These are phyloP conservation scores for Rutpela maculata DNA, from an alignment of 2,888 invertebrate species.

Conservation along the genomic window DNA sequence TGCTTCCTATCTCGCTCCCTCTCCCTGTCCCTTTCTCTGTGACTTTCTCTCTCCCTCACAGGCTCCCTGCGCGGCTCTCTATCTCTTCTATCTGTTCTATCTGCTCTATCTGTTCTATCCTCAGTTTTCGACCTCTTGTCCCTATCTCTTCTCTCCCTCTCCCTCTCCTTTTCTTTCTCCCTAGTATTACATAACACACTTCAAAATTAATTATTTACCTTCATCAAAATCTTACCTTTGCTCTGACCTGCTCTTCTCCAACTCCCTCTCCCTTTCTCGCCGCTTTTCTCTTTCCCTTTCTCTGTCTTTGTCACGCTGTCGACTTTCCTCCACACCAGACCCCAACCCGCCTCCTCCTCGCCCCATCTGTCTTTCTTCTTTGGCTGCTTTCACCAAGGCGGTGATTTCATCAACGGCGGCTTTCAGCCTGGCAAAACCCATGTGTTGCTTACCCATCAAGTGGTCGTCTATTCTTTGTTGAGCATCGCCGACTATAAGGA, in stretches of 20 bases:
- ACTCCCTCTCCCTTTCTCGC: conserved; percentile 58
- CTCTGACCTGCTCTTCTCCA: conserved; percentile 60
- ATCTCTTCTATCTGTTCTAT: conserved; percentile 59
- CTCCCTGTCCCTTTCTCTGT: conserved; percentile 65
- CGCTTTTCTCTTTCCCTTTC: conserved; percentile 56
- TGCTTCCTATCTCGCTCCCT: conserved; percentile 63
- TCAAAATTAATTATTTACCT: neutral
- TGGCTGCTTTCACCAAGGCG: conserved; percentile 78
- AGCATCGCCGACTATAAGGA: conserved; percentile 99
- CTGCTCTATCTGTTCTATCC: conserved; percentile 60
- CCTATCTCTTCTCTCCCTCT: conserved; percentile 61
- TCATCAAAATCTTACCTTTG: conserved; percentile 56
- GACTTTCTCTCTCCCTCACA: conserved; percentile 50
- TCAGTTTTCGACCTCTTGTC: conserved; percentile 63
- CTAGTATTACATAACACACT: conserved; percentile 30
- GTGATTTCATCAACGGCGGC: conserved; percentile 80
- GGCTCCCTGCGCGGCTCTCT: conserved; percentile 49
- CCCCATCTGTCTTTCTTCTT: conserved; percentile 72
- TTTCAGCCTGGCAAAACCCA: conserved; percentile 86
- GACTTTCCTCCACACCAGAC: conserved; percentile 56
- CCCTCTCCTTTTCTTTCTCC: conserved; percentile 63
- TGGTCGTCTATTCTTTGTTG: conserved; percentile 99
- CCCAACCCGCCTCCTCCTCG: conserved; percentile 60
- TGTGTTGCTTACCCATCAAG: conserved; percentile 98
- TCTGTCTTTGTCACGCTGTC: conserved; percentile 58